Base-by-base conservation (phyloP, 2,797 vertebrate species). In the Trichosurus vulpecula region DNA sequence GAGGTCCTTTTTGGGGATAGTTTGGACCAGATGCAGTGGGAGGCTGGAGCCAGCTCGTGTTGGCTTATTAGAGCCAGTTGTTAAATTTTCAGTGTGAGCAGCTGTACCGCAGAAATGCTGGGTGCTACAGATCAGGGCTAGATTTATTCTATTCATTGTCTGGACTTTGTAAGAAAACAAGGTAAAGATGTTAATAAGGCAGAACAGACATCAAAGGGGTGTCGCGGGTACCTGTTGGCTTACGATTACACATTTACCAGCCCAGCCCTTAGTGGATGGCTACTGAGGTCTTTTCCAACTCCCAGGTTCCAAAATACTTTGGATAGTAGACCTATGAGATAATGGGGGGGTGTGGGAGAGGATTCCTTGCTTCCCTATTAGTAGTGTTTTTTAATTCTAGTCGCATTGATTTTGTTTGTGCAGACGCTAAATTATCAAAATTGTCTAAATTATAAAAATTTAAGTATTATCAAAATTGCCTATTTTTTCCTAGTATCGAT, bases 311-410 rank as follows among this genome's bases (percentile, higher is more conserved):
- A 31, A 1, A 0, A 19, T 74, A 6, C n/a, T 74, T 19, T 74
- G 35, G 14, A 22, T 8, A 19, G 12, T 47, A 81, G n/a, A 41
- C 66, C 66, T 47, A 25, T 41, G 66, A 47, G 19, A 25, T 47
- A 1, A 0, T 22, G 5, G 22, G 6, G 6, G 6, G 1, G 53
- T 54, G 1, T 0, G 54, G 54, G 54, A 54, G 54, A n/a, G n/a
- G 6, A 47, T 3, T 74, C n/a, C n/a, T 74, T 9, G 27, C n/a
- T 58, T 41, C n/a, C 16, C 66, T 19, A 2, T 41, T 41, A 41
- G 16, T 74, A 19, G 16, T 74, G 41, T 41, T n/a, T 74, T 74
- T 41, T 25, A 41, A 66, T 47, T 41, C 8, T 41, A 81, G n/a
- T 25, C 66, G 81, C 66, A 81, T 47, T 41, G 66, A 41, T 81